A percentile compares a stretch with the other conserved stretches of the same genome.
Conservation (phyloP, 2,113 vertebrate species). For the Antechinus flavipes region DNA sequence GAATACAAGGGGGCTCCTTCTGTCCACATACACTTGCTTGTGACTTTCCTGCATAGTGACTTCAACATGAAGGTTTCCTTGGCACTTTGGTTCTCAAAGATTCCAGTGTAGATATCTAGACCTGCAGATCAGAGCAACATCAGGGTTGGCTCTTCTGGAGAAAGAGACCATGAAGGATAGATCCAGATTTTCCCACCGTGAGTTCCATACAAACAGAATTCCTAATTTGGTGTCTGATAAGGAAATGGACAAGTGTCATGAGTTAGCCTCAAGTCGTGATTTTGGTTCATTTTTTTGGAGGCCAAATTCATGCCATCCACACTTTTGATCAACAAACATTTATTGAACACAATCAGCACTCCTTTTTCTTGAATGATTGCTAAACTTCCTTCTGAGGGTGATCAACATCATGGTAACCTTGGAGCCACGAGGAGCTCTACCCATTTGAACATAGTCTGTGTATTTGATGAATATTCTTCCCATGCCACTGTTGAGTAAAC, state of each 20-base stretch:
- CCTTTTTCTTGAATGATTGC: not conserved
- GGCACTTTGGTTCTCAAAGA: not conserved
- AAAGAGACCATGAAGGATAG: not conserved
- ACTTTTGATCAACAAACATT: not conserved
- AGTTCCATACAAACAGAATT: not conserved
- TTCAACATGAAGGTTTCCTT: not conserved
- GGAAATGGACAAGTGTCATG: not conserved
- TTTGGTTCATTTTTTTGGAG: slow-evolving; percentile 16
- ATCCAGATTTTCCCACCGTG: not conserved
- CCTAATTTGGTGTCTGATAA: not conserved
- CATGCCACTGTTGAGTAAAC: not conserved
- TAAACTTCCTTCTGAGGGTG: not conserved
- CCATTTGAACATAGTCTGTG: not conserved
- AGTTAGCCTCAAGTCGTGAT: slow-evolving; percentile 25
- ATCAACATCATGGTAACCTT: not conserved
- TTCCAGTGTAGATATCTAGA: not conserved
- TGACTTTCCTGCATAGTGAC: not conserved
- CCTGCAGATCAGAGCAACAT: not conserved
- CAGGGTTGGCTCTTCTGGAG: not conserved
- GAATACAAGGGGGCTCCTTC: not conserved
- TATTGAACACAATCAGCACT: not conserved
- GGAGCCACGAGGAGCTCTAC: not conserved
- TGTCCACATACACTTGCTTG: not conserved
- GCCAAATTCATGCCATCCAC: slow-evolving; percentile 12
- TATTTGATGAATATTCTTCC: not conserved